A percentile compares a stretch with the other conserved stretches of the same genome.
Conservation (phyloP, 1,140 invertebrate species). For the Nasonia longicornis region DNA sequence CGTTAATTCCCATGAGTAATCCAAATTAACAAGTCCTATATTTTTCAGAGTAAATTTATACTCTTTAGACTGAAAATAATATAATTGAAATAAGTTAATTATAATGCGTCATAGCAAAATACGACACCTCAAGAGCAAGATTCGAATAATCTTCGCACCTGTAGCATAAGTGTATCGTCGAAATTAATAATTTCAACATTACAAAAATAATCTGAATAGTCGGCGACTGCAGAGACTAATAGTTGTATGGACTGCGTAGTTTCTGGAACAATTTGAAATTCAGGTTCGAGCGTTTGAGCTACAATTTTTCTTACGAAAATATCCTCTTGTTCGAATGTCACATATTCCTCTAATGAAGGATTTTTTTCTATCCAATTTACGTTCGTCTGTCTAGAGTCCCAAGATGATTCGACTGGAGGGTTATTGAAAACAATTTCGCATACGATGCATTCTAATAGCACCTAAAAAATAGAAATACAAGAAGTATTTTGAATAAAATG, state of each 20-base stretch:
- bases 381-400: conserved; percentile 56
- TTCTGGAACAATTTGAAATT: conserved; percentile 47
- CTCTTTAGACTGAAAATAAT: conserved; percentile 47
- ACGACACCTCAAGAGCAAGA: conserved; percentile 11
- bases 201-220: conserved; percentile 55
- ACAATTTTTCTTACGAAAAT: conserved; percentile 47
- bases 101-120: conserved; percentile 6
- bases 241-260: conserved; percentile 49
- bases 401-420: conserved; percentile 33
- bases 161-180: conserved; percentile 59
- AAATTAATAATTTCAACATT: conserved; percentile 53
- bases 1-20: conserved; percentile 54
- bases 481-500: not conserved
- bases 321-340: conserved; percentile 20
- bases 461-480: conserved; percentile 43
- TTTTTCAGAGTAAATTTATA: conserved; percentile 52
- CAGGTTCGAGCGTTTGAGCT: conserved; percentile 50
- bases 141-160: conserved; percentile 47
- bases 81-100: not conserved
- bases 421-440: conserved; percentile 47
- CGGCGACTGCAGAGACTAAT: conserved; percentile 50
- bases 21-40: conserved; percentile 50
- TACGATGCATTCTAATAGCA: conserved; percentile 50
- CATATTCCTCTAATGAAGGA: not conserved
- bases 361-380: conserved; percentile 50